These are phyloP conservation scores for Leucophenga varia DNA, from an alignment of 1,140 invertebrate species.

Conservation along the genomic window DNA sequence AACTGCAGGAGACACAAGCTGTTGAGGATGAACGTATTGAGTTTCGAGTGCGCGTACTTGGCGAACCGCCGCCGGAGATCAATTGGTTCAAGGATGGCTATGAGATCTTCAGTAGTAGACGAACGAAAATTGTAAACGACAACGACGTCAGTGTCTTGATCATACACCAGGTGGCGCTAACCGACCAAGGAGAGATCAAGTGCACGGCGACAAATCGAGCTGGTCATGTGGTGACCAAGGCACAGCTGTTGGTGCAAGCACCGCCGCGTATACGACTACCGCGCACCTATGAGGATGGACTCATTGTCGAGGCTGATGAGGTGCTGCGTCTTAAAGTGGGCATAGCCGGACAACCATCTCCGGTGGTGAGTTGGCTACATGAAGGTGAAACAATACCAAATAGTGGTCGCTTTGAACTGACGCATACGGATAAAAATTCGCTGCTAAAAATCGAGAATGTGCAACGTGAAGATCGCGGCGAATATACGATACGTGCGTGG, in stretches of 20 bases:
- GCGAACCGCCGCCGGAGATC: slow-evolving; percentile 80
- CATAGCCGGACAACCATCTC: slow-evolving; percentile 83
- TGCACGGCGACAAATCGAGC: slow-evolving; percentile 82
- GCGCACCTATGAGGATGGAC: slow-evolving; percentile 81
- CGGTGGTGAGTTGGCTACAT: slow-evolving; percentile 81
- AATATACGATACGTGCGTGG: slow-evolving; percentile 78
- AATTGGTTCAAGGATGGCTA: slow-evolving; percentile 92
- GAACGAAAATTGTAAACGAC: slow-evolving; percentile 75
- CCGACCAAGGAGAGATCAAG: slow-evolving; percentile 85
- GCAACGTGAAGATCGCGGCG: slow-evolving; percentile 75
- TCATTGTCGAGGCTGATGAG: slow-evolving; percentile 86
- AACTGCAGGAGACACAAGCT: slow-evolving; percentile 66
- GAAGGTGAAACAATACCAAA: slow-evolving; percentile 72
- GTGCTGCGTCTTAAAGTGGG: slow-evolving; percentile 85
- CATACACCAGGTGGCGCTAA: slow-evolving; percentile 76
- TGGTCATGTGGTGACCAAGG: slow-evolving; percentile 75
- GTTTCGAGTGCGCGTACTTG: slow-evolving; percentile 78
- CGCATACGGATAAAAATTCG: slow-evolving; percentile 69
- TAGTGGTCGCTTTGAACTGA: slow-evolving; percentile 68
- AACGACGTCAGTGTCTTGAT: slow-evolving; percentile 75
- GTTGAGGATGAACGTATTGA: slow-evolving; percentile 81
- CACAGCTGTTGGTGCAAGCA: slow-evolving; percentile 74
- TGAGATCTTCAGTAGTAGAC: slow-evolving; percentile 79
- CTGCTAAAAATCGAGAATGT: slow-evolving; percentile 73
- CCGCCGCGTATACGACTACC: slow-evolving; percentile 77